Evolutionary conservation across 23 tunicate genomes (phyloP).

Genomic region (Botrylloides violaceus): DNA sequence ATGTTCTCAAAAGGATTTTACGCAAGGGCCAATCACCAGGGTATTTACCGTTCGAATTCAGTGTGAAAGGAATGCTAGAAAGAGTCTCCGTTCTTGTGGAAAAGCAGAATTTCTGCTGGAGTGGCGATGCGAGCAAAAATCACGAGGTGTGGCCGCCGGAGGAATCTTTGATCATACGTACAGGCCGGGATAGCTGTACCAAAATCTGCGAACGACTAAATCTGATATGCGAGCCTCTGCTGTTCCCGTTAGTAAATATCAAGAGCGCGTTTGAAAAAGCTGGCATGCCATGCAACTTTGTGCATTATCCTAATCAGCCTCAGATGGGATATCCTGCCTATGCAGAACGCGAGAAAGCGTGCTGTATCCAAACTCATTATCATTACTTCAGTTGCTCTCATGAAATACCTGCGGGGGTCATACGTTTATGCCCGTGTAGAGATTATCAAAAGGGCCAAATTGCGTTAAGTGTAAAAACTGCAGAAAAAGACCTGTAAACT

Average conservation of each 20-base stretch:
- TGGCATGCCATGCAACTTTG: background rate
- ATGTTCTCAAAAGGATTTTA: background rate
- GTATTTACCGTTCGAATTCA: conserved; percentile 16
- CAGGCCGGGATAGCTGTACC: conserved; percentile 2
- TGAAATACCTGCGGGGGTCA: background rate
- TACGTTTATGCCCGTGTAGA: conserved; percentile 9
- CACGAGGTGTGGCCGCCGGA: conserved; percentile 4
- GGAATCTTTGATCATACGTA: background rate
- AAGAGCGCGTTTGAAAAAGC: background rate
- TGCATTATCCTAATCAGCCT: background rate
- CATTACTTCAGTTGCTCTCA: background rate
- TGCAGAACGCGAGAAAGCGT: background rate
- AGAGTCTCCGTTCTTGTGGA: background rate
- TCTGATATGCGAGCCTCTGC: conserved; percentile 1
- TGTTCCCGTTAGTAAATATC: conserved; percentile 3
- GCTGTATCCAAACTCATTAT: conserved; percentile 1
- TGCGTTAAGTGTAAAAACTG: conserved; percentile 10
- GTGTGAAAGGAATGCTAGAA: conserved; percentile 19
- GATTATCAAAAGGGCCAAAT: conserved; percentile 2
- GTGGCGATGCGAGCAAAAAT: background rate
- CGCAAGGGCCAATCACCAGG: background rate
- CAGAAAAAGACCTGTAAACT: no score
- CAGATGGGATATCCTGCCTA: background rate
- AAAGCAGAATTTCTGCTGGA: conserved; percentile 14
- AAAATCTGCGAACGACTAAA: background rate